Evolutionary conservation across 1,140 invertebrate species (phyloP).

Genomic region (Drosophila simulans): DNA sequence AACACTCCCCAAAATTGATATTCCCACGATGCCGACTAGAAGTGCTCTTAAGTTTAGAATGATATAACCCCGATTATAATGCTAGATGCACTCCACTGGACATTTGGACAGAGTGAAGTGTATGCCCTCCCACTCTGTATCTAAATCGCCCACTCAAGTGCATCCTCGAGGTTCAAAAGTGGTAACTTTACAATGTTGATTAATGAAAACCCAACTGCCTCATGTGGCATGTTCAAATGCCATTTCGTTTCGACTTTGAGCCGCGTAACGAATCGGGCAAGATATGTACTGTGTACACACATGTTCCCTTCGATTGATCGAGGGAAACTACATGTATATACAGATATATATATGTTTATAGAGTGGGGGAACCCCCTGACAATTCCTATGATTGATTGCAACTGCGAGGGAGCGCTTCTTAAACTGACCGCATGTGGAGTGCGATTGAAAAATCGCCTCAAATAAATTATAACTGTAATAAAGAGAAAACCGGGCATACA

Average conservation of each 20-base stretch:
- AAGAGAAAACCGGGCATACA: slow-evolving; percentile 36
- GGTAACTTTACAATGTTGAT: slow-evolving; percentile 76
- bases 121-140: slow-evolving; percentile 1
- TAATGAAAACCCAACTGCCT: slow-evolving; percentile 63
- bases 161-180: slow-evolving; percentile 21
- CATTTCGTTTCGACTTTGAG: slow-evolving; percentile 62
- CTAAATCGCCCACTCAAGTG: slow-evolving; percentile 47
- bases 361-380: slow-evolving; percentile 34
- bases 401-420: slow-evolving; percentile 46
- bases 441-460: slow-evolving; percentile 78
- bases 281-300: slow-evolving; percentile 30
- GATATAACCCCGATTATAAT: slow-evolving; percentile 17
- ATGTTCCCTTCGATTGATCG: slow-evolving; percentile 55
- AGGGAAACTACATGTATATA: not conserved
- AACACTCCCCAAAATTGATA: not conserved
- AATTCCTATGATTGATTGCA: slow-evolving; percentile 68
- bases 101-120: slow-evolving; percentile 5
- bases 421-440: slow-evolving; percentile 62
- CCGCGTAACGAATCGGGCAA: slow-evolving; percentile 67
- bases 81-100: slow-evolving; percentile 31
- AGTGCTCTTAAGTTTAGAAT: slow-evolving; percentile 26
- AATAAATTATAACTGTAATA: slow-evolving; percentile 83
- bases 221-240: slow-evolving; percentile 62
- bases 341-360: not conserved
- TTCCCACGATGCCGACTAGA: slow-evolving; percentile 14